phyloP scores from a whole-genome alignment of 2,797 vertebrate genomes.

The Acipenser ruthenus region DNA sequence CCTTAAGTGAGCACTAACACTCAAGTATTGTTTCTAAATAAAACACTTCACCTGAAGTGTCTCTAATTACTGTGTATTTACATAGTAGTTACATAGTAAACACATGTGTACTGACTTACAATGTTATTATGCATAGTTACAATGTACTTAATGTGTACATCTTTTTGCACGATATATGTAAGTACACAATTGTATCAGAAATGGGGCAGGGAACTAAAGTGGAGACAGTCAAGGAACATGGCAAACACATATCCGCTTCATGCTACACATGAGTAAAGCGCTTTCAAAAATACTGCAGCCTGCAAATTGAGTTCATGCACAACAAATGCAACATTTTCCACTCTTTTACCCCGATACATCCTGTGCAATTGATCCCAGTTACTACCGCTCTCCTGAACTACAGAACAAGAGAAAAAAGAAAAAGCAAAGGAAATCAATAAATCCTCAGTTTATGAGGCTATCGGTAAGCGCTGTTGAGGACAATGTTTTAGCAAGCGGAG shows the following conservation, averaged over 20 bases:
- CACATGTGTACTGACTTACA: too few species aligned
- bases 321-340: constrained; percentile 39
- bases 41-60: too few species aligned
- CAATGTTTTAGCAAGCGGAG: constrained; percentile 30
- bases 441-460: constrained; percentile 33
- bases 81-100: too few species aligned
- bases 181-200: too few species aligned
- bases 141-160: too few species aligned
- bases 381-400: constrained; percentile 20
- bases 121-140: too few species aligned
- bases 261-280: constrained; percentile 16
- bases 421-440: constrained; percentile 26
- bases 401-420: constrained; percentile 16
- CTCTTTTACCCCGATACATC: constrained; percentile 26
- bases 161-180: too few species aligned
- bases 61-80: too few species aligned
- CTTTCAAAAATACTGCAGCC: constrained; percentile 28
- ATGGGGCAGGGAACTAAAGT: too few species aligned
- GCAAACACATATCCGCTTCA: neutral
- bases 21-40: too few species aligned
- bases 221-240: too few species aligned
- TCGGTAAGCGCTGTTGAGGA: constrained; percentile 13
- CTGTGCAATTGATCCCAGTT: constrained; percentile 33
- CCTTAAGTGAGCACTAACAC: too few species aligned
- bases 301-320: constrained; percentile 37